Base-by-base conservation (phyloP, 2,113 vertebrate genomes). In the Panthera uncia region DNA sequence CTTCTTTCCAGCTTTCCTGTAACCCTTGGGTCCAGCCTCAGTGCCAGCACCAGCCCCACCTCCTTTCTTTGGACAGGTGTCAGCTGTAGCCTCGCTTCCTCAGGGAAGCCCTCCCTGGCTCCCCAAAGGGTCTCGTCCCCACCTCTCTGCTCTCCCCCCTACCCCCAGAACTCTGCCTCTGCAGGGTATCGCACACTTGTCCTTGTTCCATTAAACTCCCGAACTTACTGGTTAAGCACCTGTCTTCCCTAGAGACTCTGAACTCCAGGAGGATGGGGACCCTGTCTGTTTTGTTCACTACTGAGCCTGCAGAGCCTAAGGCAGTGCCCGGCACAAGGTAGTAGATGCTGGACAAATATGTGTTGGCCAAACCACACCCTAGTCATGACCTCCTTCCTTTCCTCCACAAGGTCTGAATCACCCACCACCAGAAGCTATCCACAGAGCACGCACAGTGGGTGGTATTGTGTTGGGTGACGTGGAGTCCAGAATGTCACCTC, bases 301-400 rank as follows among this genome's bases (percentile, higher is more conserved):
- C 48, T 55, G n/a, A 89, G 61, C 38, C 38, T 6, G 18, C 1
- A 33, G 57, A 81, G 63, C 15, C 13, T 14, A 41, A 69, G 38
- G 48, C 71, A 71, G 27, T 13, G 16, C n/a, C 68, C 38, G 6
- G 18, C 16, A 61, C 36, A 5, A 1, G 3, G 25, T 5, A 29
- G 45, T 19, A 7, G 1, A 21, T 48, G 27, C 38, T 66, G 6
- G 50, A 61, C 57, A 50, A 85, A 41, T 50, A 18, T 1, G 6
- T n/a, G 13, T 23, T 41, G 41, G 48, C n/a, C 15, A 74, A 95
- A 45, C 65, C 74, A 65, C 12, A 2, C 5, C 63, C 25, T 33
- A 31, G 48, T 73, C 21, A 16, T 50, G 82, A 41, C 96, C 80
- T 82, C 79, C 29, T 94, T 96, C 69, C 71, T 73, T 94, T 96